phyloP scores from a whole-genome alignment of 2,113 vertebrate genomes.

The Corythornis vintsioides region DNA sequence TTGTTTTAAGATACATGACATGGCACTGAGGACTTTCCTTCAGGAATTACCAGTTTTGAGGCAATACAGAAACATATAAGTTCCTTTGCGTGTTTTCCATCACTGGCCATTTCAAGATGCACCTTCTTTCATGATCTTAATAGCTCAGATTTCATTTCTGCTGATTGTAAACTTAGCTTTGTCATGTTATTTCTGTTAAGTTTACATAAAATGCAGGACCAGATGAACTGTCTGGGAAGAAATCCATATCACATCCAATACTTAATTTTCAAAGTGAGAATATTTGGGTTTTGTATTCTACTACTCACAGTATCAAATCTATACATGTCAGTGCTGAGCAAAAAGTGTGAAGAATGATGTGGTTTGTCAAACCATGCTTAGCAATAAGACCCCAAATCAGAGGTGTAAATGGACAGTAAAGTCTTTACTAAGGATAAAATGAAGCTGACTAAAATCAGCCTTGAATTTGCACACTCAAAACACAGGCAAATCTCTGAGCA shows the following conservation, averaged over 20 bases:
- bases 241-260: not conserved
- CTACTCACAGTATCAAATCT: not conserved
- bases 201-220: not conserved
- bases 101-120: not conserved
- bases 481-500: not conserved
- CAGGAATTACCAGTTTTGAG: not conserved
- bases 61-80: not conserved
- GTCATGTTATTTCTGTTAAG: not conserved
- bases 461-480: not conserved
- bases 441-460: not conserved
- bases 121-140: not conserved
- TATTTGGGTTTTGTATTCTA: not conserved
- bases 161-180: not conserved
- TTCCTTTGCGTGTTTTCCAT: not conserved
- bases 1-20: slow-evolving; percentile 50
- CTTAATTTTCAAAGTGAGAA: not conserved
- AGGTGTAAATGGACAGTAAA: not conserved
- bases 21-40: slow-evolving; percentile 1
- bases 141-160: not conserved
- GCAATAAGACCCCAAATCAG: not conserved
- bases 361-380: not conserved
- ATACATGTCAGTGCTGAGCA: not conserved
- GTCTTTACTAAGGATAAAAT: not conserved
- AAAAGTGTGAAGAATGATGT: not conserved
- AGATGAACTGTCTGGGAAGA: not conserved